phyloP scores from a whole-genome alignment of 2,113 vertebrate genomes.

The Aptenodytes patagonicus region DNA sequence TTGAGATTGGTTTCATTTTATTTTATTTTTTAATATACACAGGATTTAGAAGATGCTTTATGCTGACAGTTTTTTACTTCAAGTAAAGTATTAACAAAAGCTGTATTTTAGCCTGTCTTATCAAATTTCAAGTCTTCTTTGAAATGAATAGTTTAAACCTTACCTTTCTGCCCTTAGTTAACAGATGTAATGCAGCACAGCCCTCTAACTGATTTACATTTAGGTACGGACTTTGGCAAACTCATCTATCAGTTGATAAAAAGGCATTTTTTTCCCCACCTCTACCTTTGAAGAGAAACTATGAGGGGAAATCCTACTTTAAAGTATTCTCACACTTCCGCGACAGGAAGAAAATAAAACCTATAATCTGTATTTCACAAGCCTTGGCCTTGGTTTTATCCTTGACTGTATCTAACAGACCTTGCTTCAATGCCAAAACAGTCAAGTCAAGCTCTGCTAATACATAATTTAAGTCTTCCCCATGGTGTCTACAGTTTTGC shows the following conservation, averaged over 20 bases:
- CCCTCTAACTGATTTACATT: not conserved
- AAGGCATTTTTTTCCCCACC: not conserved
- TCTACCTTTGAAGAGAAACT: not conserved
- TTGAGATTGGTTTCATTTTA: not conserved
- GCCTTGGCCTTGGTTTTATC: constrained; percentile 13
- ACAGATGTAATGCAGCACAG: not conserved
- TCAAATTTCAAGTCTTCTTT: not conserved
- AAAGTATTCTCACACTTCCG: not conserved
- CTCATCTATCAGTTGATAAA: not conserved
- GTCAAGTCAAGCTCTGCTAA: constrained; percentile 28
- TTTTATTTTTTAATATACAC: constrained; percentile 46
- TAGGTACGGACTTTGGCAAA: not conserved
- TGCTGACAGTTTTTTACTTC: not conserved
- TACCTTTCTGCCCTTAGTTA: not conserved
- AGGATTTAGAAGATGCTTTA: not conserved
- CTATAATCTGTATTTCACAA: constrained; percentile 37
- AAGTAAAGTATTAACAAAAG: not conserved
- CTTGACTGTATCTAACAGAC: constrained; percentile 44
- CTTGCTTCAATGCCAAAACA: constrained; percentile 28
- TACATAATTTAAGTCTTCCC: constrained; percentile 26
- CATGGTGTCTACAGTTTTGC: not conserved
- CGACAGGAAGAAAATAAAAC: not conserved
- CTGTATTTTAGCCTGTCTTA: not conserved
- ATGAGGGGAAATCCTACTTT: not conserved
- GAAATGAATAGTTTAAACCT: not conserved